phyloP scores from a whole-genome alignment of 2,888 invertebrate species.

The Chrysolina oricalcia region DNA sequence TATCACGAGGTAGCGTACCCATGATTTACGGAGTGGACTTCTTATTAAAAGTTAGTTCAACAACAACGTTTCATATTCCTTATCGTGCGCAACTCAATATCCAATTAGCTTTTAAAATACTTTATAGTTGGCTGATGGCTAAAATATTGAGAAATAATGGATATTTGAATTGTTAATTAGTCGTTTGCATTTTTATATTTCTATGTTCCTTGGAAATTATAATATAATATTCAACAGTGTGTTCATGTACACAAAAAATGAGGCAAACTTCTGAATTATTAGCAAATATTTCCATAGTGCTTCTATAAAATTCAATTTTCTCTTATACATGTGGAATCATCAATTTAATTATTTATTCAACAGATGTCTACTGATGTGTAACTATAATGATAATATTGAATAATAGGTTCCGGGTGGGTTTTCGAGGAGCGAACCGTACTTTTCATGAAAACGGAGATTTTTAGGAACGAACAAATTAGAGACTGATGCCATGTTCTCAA shows the following conservation, averaged over 20 bases:
- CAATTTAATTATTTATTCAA: too few relatives aligned
- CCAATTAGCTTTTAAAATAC: not conserved
- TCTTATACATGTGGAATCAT: too few relatives aligned
- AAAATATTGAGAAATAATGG: constrained; percentile 30
- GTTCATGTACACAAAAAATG: not conserved
- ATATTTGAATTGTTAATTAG: constrained; percentile 36
- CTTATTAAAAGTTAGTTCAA: not conserved
- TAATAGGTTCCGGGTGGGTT: too few relatives aligned
- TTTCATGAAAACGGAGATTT: too few relatives aligned
- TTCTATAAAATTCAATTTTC: too few relatives aligned
- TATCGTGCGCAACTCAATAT: constrained; percentile 1
- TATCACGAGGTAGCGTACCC: not conserved
- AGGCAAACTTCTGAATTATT: not conserved
- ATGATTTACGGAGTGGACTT: not conserved
- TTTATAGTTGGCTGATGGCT: constrained; percentile 1
- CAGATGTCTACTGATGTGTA: too few relatives aligned
- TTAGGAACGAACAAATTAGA: too few relatives aligned
- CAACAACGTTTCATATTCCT: not conserved
- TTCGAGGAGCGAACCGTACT: too few relatives aligned
- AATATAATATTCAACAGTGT: not conserved
- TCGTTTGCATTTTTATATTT: constrained; percentile 32
- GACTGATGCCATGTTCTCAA: too few relatives aligned
- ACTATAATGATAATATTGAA: too few relatives aligned
- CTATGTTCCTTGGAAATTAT: constrained; percentile 7
- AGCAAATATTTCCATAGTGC: not conserved